Evolutionary conservation across 2,888 invertebrate genomes (phyloP).

Genomic region (Tubulanus polymorphus): DNA sequence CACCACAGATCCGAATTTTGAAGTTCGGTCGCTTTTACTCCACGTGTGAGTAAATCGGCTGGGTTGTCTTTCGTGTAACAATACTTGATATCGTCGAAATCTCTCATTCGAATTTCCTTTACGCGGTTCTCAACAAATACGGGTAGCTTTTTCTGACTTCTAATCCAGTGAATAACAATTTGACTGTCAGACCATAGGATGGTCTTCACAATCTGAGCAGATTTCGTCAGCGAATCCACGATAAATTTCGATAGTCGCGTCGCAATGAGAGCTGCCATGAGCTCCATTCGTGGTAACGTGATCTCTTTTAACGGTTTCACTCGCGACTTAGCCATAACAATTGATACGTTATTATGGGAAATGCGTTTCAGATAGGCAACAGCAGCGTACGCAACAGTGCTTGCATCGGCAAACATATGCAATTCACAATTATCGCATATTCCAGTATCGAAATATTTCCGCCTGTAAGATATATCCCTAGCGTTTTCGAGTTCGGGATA

Average conservation of each 20-base stretch:
- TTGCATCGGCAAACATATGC: background rate
- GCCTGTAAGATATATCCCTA: no score
- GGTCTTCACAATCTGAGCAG: background rate
- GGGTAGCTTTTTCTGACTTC: background rate
- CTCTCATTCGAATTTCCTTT: background rate
- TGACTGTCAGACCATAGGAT: slow-evolving; percentile 3
- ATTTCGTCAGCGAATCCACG: background rate
- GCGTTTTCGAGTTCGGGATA: background rate
- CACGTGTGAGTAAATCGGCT: background rate
- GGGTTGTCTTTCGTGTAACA: background rate
- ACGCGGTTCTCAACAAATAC: background rate
- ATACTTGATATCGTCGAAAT: background rate
- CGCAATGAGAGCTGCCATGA: background rate
- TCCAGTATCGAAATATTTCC: no score
- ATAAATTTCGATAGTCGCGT: background rate
- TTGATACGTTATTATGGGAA: background rate
- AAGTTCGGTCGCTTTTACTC: background rate
- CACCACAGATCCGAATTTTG: background rate
- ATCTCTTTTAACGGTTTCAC: background rate
- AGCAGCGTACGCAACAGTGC: background rate
- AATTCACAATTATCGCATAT: background rate
- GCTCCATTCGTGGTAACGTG: background rate
- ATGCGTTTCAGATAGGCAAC: background rate
- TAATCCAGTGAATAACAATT: slow-evolving; percentile 1
- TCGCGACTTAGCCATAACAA: background rate